Conservation (phyloP, 2,888 invertebrate genomes). For the Auanema sp. region DNA sequence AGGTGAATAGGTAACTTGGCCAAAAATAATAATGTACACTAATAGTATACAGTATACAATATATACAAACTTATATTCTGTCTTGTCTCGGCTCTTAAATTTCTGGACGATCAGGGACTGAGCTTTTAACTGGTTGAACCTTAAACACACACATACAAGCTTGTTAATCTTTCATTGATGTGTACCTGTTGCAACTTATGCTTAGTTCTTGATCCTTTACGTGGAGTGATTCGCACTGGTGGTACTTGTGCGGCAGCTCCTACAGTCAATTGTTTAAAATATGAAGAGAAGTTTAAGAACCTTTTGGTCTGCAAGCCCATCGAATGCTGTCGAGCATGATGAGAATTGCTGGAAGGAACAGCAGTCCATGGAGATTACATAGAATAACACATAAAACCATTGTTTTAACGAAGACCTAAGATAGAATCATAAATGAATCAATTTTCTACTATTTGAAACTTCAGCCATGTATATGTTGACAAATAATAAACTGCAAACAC, state of each 20-base stretch:
- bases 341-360: slow-evolving; percentile 57
- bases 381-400: slow-evolving; percentile 60
- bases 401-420: slow-evolving; percentile 56
- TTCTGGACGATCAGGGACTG: slow-evolving; percentile 47
- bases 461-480: slow-evolving; percentile 61
- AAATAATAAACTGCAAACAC: slow-evolving; percentile 57
- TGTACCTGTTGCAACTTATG: slow-evolving; percentile 25
- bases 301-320: slow-evolving; percentile 43
- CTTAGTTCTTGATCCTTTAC: slow-evolving; percentile 26
- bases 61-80: no score
- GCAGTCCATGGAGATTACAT: slow-evolving; percentile 59
- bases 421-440: not conserved
- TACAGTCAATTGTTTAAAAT: not conserved
- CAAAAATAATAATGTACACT: no score
- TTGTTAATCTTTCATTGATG: not conserved
- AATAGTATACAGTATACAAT: no score
- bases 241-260: slow-evolving; percentile 41
- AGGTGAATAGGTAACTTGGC: no score
- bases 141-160: slow-evolving; percentile 3
- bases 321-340: slow-evolving; percentile 43
- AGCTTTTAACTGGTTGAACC: slow-evolving; percentile 36
- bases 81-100: slow-evolving; percentile 19
- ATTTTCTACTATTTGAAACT: slow-evolving; percentile 17
- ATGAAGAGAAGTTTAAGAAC: not conserved
- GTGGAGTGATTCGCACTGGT: slow-evolving; percentile 14